phyloP scores from a whole-genome alignment of 2,888 invertebrate genomes.

The Calameuta pallipes region DNA sequence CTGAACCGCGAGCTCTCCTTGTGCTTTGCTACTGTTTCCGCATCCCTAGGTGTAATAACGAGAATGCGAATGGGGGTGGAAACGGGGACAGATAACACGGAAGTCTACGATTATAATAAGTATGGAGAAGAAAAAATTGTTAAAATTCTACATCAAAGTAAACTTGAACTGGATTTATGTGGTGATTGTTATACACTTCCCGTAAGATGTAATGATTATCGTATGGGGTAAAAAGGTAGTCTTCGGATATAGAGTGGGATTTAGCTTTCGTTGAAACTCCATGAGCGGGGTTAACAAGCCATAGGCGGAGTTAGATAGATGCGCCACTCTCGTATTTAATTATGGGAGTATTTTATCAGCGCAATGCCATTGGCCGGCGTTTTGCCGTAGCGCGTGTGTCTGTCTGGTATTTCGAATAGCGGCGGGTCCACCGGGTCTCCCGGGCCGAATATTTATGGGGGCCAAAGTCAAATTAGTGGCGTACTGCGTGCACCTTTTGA shows the following conservation, averaged over 20 bases:
- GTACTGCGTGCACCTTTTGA: conserved; percentile 66
- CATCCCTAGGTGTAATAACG: conserved; percentile 18
- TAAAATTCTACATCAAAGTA: neutral
- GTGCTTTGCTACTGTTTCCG: conserved; percentile 56
- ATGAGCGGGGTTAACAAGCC: conserved; percentile 3
- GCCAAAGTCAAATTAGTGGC: conserved; percentile 67
- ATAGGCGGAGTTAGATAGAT: conserved; percentile 44
- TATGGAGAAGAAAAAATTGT: neutral
- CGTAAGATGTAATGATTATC: neutral
- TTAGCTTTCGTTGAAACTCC: neutral
- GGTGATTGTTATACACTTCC: neutral
- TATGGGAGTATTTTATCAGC: conserved; percentile 64
- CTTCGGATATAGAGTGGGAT: neutral
- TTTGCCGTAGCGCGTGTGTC: conserved; percentile 36
- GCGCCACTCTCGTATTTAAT: conserved; percentile 61
- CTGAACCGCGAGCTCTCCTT: conserved; percentile 59
- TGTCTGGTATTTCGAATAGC: conserved; percentile 53
- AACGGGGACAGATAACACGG: neutral
- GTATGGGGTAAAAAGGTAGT: neutral
- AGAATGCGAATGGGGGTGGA: neutral
- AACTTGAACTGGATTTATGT: neutral
- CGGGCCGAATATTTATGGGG: conserved; percentile 64
- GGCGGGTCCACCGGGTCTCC: conserved; percentile 32
- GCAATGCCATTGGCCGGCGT: conserved; percentile 55
- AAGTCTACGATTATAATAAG: neutral